phyloP scores from a whole-genome alignment of 2,888 invertebrate genomes.

The Spisula solida region DNA sequence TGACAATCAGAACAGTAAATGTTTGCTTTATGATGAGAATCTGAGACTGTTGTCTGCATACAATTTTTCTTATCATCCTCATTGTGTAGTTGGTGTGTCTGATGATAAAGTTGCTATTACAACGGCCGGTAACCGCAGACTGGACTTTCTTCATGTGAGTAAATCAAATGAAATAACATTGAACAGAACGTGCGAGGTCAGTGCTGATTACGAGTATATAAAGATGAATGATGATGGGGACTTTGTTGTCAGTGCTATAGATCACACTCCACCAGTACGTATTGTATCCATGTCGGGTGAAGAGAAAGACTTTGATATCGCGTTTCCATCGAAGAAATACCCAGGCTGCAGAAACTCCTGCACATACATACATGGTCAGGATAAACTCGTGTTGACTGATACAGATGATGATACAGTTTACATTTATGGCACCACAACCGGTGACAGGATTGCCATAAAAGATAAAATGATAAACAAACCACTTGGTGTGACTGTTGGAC shows the following conservation, averaged over 20 bases:
- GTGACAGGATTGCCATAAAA: not conserved
- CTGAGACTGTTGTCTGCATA: slow-evolving; percentile 15
- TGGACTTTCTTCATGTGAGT: slow-evolving; percentile 30
- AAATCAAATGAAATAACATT: slow-evolving; percentile 24
- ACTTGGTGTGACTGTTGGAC: slow-evolving; percentile 30
- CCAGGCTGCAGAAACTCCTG: not conserved
- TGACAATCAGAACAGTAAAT: slow-evolving; percentile 9
- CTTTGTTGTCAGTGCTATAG: slow-evolving; percentile 9
- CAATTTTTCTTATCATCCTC: not conserved
- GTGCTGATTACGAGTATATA: not conserved
- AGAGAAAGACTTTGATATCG: slow-evolving; percentile 22
- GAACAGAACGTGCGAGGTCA: not conserved
- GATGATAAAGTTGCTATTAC: slow-evolving; percentile 20
- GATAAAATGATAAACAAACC: slow-evolving; percentile 25
- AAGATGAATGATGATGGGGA: not conserved
- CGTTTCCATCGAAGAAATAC: slow-evolving; percentile 25
- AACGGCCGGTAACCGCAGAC: not conserved
- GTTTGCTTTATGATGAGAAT: slow-evolving; percentile 32
- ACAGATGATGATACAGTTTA: slow-evolving; percentile 20
- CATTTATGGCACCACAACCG: slow-evolving; percentile 22
- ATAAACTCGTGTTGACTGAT: slow-evolving; percentile 34
- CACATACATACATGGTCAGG: slow-evolving; percentile 23
- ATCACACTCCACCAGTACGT: slow-evolving; percentile 26
- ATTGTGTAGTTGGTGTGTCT: slow-evolving; percentile 2
- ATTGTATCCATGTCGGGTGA: slow-evolving; percentile 32